Percentiles rank a stretch among this genome's conserved stretches.
phyloP scores from a whole-genome alignment of 2,113 vertebrate genomes.

The Phoenicopterus ruber region DNA sequence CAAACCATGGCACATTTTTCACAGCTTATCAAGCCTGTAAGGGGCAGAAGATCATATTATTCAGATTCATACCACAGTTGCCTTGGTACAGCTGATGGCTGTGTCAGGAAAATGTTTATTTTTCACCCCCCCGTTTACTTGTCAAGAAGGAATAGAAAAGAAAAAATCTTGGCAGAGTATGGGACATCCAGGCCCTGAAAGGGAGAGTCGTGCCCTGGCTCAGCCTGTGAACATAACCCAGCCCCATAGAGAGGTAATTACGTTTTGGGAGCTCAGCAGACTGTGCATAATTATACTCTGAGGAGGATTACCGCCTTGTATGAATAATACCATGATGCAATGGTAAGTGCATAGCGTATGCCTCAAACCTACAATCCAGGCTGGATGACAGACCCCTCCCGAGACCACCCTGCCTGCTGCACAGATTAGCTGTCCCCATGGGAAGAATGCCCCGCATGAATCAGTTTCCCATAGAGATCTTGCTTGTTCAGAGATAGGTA shows the following conservation, averaged over 20 bases:
- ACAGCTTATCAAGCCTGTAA: not conserved
- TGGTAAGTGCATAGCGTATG: not conserved
- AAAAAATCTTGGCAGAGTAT: not conserved
- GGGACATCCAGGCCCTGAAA: not conserved
- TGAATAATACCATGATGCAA: conserved; percentile 22
- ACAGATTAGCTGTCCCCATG: not conserved
- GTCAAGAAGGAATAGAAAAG: not conserved
- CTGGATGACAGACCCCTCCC: not conserved
- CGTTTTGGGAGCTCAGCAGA: conserved; percentile 27
- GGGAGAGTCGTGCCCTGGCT: not conserved
- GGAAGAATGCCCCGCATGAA: not conserved
- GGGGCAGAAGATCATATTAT: not conserved
- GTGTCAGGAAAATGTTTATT: not conserved
- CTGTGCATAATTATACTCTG: conserved; percentile 31
- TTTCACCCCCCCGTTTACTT: not conserved
- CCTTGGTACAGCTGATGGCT: not conserved
- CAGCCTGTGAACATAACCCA: not conserved
- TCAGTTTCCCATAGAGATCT: not conserved
- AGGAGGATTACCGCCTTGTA: conserved; percentile 16
- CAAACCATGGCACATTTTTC: not conserved
- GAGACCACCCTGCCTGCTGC: not conserved
- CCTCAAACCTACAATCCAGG: not conserved
- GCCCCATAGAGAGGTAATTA: not conserved
- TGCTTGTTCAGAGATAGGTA: not conserved
- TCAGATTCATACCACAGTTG: not conserved